Conservation (phyloP, 1,140 invertebrate genomes). For the Cataglyphis hispanica region DNA sequence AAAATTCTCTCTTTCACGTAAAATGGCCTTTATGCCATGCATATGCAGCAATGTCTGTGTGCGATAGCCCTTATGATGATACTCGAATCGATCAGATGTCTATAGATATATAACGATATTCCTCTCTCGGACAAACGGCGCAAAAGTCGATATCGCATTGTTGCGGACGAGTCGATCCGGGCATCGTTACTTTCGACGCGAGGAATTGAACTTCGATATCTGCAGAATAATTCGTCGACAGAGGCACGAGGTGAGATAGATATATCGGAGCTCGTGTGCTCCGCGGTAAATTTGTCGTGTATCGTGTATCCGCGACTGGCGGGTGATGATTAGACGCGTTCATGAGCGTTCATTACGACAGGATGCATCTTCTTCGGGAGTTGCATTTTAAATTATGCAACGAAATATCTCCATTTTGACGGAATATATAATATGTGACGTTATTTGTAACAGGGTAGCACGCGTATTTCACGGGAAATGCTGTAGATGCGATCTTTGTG, state of each 20-base stretch:
- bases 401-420: constrained; percentile 48
- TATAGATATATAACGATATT: constrained; percentile 65
- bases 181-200: constrained; percentile 78
- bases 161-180: constrained; percentile 68
- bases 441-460: too few species aligned
- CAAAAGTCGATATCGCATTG: constrained; percentile 74
- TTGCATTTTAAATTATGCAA: constrained; percentile 66
- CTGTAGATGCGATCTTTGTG: not conserved
- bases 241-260: constrained; percentile 57
- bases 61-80: constrained; percentile 9
- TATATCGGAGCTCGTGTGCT: constrained; percentile 65
- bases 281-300: constrained; percentile 78
- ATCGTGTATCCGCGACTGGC: not conserved
- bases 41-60: too few species aligned
- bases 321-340: not conserved
- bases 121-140: constrained; percentile 49
- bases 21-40: too few species aligned
- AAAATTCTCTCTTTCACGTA: too few species aligned
- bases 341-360: too few species aligned
- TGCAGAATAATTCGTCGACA: constrained; percentile 74
- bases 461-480: not conserved
- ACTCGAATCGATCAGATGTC: constrained; percentile 67
- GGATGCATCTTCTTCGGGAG: not conserved
- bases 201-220: constrained; percentile 83
- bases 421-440: too few species aligned